Evolutionary conservation across 2,888 invertebrate genomes (phyloP).

Genomic region (Dione vanillae): DNA sequence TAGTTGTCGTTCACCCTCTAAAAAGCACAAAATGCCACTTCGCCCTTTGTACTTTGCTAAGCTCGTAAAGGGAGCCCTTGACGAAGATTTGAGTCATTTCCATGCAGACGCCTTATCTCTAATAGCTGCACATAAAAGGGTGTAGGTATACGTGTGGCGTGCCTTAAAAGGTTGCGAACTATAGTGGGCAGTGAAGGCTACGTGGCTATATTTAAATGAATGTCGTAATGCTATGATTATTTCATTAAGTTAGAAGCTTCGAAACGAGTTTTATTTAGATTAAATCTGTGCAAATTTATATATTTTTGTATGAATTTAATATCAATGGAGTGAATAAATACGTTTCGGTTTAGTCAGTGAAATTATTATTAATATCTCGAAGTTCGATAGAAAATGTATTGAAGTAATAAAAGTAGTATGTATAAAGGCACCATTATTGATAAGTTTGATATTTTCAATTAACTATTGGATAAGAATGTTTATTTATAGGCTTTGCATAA

Average conservation of each 20-base stretch:
- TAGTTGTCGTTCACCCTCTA: slow-evolving; percentile 29
- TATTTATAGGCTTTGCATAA: too few relatives aligned
- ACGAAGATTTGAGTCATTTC: slow-evolving; percentile 45
- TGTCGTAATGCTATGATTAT: slow-evolving; percentile 13
- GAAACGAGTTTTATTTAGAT: background rate
- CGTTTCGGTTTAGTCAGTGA: too few relatives aligned
- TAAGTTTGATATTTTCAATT: too few relatives aligned
- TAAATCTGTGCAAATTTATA: background rate
- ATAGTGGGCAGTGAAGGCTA: slow-evolving; percentile 27
- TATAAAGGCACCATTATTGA: too few relatives aligned
- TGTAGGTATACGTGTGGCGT: slow-evolving; percentile 26
- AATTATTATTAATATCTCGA: too few relatives aligned
- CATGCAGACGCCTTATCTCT: slow-evolving; percentile 45
- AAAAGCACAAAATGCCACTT: slow-evolving; percentile 37
- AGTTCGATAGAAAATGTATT: too few relatives aligned
- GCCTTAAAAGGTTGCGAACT: slow-evolving; percentile 32
- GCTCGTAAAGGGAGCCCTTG: slow-evolving; percentile 43
- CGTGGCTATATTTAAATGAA: slow-evolving; percentile 16
- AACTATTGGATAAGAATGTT: too few relatives aligned
- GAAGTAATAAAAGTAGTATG: too few relatives aligned
- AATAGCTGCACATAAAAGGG: slow-evolving; percentile 47
- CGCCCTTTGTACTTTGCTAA: slow-evolving; percentile 41
- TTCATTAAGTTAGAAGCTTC: background rate
- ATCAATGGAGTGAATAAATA: too few relatives aligned
- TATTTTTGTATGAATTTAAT: too few relatives aligned